phyloP scores from a whole-genome alignment of 1,140 invertebrate genomes.

The Eriosoma lanigerum region DNA sequence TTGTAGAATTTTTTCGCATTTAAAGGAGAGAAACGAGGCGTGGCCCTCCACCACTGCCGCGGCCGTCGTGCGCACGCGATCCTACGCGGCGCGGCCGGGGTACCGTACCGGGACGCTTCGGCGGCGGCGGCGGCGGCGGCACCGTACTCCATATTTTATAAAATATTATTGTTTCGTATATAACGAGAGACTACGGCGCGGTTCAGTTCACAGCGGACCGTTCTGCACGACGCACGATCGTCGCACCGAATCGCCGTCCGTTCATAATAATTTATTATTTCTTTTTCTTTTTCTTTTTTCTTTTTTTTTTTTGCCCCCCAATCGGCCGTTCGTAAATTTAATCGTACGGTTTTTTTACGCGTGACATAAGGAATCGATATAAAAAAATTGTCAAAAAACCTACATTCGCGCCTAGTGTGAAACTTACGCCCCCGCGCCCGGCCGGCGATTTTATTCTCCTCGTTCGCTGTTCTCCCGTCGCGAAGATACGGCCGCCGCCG shows the following conservation, averaged over 20 bases:
- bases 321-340: too few species aligned
- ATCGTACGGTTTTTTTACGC: neutral
- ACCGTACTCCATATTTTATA: too few species aligned
- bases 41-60: neutral
- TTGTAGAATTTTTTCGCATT: neutral
- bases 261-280: too few species aligned
- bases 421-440: neutral
- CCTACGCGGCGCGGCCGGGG: neutral
- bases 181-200: neutral
- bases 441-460: neutral
- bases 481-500: neutral
- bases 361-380: too few species aligned
- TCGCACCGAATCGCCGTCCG: neutral
- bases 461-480: neutral
- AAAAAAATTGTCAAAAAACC: too few species aligned
- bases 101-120: neutral
- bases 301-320: too few species aligned
- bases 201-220: constrained; percentile 44
- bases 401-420: too few species aligned
- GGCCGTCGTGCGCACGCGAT: constrained; percentile 3
- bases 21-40: constrained; percentile 25
- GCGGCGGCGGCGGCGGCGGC: neutral
- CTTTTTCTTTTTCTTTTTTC: too few species aligned
- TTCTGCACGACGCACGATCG: constrained; percentile 32
- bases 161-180: too few species aligned